These are phyloP conservation scores for Stegana nigrithorax DNA, from an alignment of 2,888 invertebrate species.

Conservation along the genomic window DNA sequence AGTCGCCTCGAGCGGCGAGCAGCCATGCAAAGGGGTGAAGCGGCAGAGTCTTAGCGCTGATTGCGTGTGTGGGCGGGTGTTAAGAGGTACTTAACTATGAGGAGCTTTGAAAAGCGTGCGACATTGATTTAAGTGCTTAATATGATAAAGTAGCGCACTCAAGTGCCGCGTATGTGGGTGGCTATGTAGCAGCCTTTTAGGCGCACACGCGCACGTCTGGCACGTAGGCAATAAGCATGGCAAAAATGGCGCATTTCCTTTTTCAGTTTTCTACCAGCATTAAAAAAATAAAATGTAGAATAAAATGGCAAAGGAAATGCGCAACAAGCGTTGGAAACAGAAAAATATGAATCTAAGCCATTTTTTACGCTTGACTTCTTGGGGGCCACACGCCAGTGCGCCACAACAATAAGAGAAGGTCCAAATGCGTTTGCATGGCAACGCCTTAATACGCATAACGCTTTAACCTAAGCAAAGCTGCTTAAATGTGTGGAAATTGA, in stretches of 20 bases:
- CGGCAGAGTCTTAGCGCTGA: too few relatives aligned
- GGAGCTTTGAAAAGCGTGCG: conserved; percentile 39
- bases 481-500: neutral
- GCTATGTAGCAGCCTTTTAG: conserved; percentile 19
- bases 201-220: conserved; percentile 24
- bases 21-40: neutral
- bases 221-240: conserved; percentile 31
- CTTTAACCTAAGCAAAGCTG: neutral
- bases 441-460: conserved; percentile 28
- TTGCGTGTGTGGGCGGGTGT: neutral
- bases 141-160: conserved; percentile 60
- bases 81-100: conserved; percentile 39
- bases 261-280: too few relatives aligned
- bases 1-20: too few relatives aligned
- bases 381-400: too few relatives aligned
- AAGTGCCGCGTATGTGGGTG: conserved; percentile 18
- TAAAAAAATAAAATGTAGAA: too few relatives aligned
- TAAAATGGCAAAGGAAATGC: too few relatives aligned
- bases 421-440: conserved; percentile 44
- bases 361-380: conserved; percentile 59
- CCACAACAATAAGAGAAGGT: conserved; percentile 24
- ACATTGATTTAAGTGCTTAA: conserved; percentile 58
- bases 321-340: too few relatives aligned
- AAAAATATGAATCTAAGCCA: too few relatives aligned
- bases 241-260: conserved; percentile 60